Evolutionary conservation across 2,888 invertebrate genomes (phyloP).

Genomic region (Pecten maximus): DNA sequence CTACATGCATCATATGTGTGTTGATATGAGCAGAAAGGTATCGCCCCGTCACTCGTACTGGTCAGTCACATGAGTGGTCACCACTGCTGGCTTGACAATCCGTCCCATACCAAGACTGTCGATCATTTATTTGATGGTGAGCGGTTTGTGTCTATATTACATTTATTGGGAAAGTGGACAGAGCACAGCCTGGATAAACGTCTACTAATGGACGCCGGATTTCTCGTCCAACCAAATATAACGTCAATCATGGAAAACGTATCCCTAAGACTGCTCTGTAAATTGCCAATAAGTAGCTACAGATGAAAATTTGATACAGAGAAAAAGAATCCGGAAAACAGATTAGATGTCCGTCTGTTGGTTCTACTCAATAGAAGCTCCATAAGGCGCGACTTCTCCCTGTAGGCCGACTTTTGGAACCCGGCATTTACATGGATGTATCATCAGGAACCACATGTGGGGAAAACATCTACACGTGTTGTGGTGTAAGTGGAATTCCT

Average conservation of each 20-base stretch:
- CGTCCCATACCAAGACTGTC: not conserved
- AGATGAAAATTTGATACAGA: constrained; percentile 25
- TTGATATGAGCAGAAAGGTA: too few species aligned
- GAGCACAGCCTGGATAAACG: not conserved
- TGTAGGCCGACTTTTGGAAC: not conserved
- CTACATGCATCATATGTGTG: too few species aligned
- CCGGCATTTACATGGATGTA: not conserved
- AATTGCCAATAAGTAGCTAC: constrained; percentile 21
- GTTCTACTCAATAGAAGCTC: not conserved
- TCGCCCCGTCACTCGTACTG: not conserved
- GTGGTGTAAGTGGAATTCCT: not conserved
- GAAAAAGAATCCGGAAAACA: constrained; percentile 20
- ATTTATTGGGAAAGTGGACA: not conserved
- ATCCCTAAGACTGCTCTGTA: constrained; percentile 4
- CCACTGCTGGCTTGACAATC: not conserved
- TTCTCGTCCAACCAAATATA: constrained; percentile 18
- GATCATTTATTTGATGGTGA: not conserved
- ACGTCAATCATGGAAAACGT: constrained; percentile 7
- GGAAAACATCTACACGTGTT: not conserved
- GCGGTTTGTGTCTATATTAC: not conserved
- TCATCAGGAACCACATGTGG: not conserved
- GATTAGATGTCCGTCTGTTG: constrained; percentile 15
- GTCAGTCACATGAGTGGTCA: not conserved
- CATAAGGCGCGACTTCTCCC: constrained; percentile 15
- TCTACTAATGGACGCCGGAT: constrained; percentile 17